Evolutionary conservation across 2,888 invertebrate genomes (phyloP).

Genomic region (Drosophila yooni): DNA sequence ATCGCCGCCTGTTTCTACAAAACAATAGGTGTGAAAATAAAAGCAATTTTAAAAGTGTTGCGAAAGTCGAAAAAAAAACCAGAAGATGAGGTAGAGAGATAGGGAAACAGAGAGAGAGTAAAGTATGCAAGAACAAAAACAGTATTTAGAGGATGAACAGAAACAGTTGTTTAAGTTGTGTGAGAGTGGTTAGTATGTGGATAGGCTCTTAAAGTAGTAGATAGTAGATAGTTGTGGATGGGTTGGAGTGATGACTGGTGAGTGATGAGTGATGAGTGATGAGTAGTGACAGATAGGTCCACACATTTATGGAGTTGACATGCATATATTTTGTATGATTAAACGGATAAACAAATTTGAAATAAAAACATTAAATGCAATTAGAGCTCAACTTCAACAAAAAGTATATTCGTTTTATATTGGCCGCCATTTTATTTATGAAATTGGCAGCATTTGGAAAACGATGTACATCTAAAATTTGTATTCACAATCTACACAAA

Average conservation of each 20-base stretch:
- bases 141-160: conserved; percentile 22
- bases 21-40: conserved; percentile 84
- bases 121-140: conserved; percentile 50
- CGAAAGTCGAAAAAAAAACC: conserved; percentile 71
- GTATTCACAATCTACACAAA: conserved; percentile 45
- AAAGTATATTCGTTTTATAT: conserved; percentile 55
- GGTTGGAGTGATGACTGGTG: conserved; percentile 9
- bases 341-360: conserved; percentile 29
- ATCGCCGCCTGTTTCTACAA: conserved; percentile 85
- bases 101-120: conserved; percentile 10
- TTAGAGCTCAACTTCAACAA: conserved; percentile 84
- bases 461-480: conserved; percentile 41
- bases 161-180: conserved; percentile 26
- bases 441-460: conserved; percentile 50
- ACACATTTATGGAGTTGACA: conserved; percentile 54
- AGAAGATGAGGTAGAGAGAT: conserved; percentile 68
- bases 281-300: conserved; percentile 11
- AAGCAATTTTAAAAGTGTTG: conserved; percentile 82
- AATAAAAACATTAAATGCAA: conserved; percentile 70
- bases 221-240: conserved; percentile 42
- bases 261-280: conserved; percentile 5
- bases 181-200: conserved; percentile 31
- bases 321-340: conserved; percentile 54
- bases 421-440: conserved; percentile 60
- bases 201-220: conserved; percentile 47